A percentile compares a stretch with the other conserved stretches of the same genome.
Evolutionary conservation across 2,888 invertebrate genomes (phyloP).

Genomic region (Amiota minor): DNA sequence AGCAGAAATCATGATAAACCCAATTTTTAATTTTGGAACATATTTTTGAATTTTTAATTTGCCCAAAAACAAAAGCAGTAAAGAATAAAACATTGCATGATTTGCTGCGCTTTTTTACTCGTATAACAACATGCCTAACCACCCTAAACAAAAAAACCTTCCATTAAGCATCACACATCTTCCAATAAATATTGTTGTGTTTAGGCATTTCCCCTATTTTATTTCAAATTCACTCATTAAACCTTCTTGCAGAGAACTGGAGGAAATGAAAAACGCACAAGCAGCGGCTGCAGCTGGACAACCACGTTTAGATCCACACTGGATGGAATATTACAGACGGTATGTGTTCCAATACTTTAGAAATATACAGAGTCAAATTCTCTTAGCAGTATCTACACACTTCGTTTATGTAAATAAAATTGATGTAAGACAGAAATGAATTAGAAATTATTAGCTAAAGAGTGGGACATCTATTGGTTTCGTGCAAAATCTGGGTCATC

Average conservation of each 20-base stretch:
- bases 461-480: no score
- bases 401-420: no score
- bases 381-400: no score
- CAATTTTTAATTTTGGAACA: not conserved
- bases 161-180: constrained; percentile 22
- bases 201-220: constrained; percentile 34
- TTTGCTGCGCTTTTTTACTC: not conserved
- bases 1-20: no score
- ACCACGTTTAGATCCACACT: constrained; percentile 83
- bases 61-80: not conserved
- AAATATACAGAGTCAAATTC: no score
- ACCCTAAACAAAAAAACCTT: not conserved
- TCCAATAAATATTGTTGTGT: constrained; percentile 41
- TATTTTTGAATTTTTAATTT: constrained; percentile 22
- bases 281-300: constrained; percentile 78
- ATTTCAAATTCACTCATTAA: constrained; percentile 32
- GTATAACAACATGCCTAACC: not conserved
- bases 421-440: no score
- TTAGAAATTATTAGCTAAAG: no score
- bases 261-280: constrained; percentile 85
- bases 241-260: constrained; percentile 79
- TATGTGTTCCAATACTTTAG: constrained; percentile 37
- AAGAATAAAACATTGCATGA: constrained; percentile 1
- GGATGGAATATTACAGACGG: constrained; percentile 91
- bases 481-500: no score